Percentiles rank a stretch among this genome's conserved stretches.
Conservation (phyloP, 2,113 vertebrate genomes). For the Formicarius rufipectus region DNA sequence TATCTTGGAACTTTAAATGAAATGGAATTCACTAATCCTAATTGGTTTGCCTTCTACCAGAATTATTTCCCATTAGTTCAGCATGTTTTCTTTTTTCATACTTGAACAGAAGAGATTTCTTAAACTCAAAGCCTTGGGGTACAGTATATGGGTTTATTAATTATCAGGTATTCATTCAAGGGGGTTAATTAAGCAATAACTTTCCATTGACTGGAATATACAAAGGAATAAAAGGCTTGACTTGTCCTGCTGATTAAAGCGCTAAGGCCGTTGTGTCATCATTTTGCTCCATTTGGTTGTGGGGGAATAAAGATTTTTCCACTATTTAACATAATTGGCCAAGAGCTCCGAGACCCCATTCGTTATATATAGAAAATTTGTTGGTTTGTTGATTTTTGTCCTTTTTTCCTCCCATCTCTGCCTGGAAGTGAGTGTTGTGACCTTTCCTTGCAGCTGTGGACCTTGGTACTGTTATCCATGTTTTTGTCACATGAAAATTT, state of each 20-base stretch:
- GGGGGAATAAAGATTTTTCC: constrained; percentile 64
- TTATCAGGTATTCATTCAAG: constrained; percentile 82
- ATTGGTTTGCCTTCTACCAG: constrained; percentile 80
- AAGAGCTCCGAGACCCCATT: neutral
- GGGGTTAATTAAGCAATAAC: constrained; percentile 83
- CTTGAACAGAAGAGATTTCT: constrained; percentile 78
- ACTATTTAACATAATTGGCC: constrained; percentile 45
- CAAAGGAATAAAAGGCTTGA: constrained; percentile 74
- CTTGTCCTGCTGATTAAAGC: constrained; percentile 73
- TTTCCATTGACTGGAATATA: constrained; percentile 77
- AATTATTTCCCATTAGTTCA: constrained; percentile 84
- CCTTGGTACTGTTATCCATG: neutral
- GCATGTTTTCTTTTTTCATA: constrained; percentile 76
- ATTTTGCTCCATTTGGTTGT: constrained; percentile 50
- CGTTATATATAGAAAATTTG: neutral
- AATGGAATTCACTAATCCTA: constrained; percentile 85
- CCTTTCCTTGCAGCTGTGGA: neutral
- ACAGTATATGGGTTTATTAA: constrained; percentile 80
- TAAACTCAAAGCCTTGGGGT: constrained; percentile 77
- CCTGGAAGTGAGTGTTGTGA: neutral
- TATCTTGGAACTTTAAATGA: constrained; percentile 83
- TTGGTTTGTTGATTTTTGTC: neutral
- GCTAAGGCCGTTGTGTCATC: constrained; percentile 44
- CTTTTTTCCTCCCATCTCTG: neutral
- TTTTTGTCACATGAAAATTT: neutral